These are phyloP conservation scores for Peromyscus californicus DNA, from an alignment of 2,113 vertebrate species.

Conservation along the genomic window DNA sequence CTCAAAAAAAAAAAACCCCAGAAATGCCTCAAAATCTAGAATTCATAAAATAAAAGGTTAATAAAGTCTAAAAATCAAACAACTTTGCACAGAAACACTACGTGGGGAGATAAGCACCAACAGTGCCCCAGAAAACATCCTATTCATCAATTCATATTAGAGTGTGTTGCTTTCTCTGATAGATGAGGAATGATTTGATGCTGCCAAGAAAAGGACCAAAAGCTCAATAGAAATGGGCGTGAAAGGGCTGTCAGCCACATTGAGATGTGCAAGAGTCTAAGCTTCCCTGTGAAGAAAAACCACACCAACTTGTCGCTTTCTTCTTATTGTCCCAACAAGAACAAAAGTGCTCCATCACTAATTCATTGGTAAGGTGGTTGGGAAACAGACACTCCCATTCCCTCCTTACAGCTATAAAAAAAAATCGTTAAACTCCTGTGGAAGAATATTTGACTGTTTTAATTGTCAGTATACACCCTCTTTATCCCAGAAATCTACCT, in stretches of 20 bases:
- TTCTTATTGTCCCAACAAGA: background rate
- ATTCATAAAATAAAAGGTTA: slow-evolving; percentile 30
- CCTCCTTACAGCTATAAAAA: background rate
- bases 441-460: background rate
- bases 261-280: background rate
- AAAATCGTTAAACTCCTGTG: background rate
- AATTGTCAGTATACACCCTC: background rate
- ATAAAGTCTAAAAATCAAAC: slow-evolving; percentile 43
- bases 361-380: background rate
- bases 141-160: background rate
- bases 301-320: background rate
- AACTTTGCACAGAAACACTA: background rate
- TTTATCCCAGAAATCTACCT: background rate
- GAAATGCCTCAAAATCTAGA: slow-evolving; percentile 42
- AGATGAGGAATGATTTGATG: background rate
- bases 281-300: background rate
- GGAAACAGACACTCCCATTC: background rate
- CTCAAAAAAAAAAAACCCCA: background rate
- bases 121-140: background rate
- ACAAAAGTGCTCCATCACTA: background rate
- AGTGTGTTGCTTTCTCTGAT: background rate
- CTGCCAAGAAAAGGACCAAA: background rate
- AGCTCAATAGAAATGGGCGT: background rate
- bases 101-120: background rate
- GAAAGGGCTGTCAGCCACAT: background rate